phyloP scores from a whole-genome alignment of 2,797 vertebrate species.

The Rhodeus uyekii region DNA sequence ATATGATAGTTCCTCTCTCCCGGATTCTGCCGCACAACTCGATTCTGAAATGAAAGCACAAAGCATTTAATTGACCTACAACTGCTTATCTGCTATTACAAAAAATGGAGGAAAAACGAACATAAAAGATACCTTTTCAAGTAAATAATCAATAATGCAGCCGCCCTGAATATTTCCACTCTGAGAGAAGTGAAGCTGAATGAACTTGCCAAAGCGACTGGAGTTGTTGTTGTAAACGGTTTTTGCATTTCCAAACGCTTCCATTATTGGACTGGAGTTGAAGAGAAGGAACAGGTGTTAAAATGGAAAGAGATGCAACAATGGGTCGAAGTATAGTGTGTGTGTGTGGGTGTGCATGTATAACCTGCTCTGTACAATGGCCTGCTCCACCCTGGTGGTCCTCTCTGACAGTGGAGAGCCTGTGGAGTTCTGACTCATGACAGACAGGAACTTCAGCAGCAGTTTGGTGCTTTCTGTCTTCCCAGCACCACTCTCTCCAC shows the following conservation, averaged over 20 bases:
- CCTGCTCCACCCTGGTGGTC: slow-evolving; percentile 86
- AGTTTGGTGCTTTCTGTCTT: slow-evolving; percentile 94
- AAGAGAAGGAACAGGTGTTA: slow-evolving; percentile 13
- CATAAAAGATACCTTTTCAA: slow-evolving; percentile 75
- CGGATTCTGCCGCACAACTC: slow-evolving; percentile 89
- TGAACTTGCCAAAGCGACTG: slow-evolving; percentile 92
- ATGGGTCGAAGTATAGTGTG: no score
- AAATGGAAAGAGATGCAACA: background rate
- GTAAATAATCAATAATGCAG: slow-evolving; percentile 86
- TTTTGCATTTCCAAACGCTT: slow-evolving; percentile 92
- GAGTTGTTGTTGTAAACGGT: slow-evolving; percentile 96
- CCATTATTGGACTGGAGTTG: slow-evolving; percentile 86
- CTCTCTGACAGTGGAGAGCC: slow-evolving; percentile 76
- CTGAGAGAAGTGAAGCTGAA: slow-evolving; percentile 91
- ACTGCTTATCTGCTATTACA: background rate
- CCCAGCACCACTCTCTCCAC: slow-evolving; percentile 91
- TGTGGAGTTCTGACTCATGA: slow-evolving; percentile 86
- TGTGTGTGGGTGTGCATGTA: background rate
- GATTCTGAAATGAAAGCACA: slow-evolving; percentile 78
- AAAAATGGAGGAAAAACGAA: background rate
- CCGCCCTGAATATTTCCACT: slow-evolving; percentile 91
- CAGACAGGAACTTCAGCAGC: slow-evolving; percentile 89
- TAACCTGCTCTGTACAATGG: slow-evolving; percentile 91
- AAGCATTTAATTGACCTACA: background rate
- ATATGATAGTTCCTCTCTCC: slow-evolving; percentile 93